phyloP scores from a whole-genome alignment of 2,113 vertebrate genomes.

The Scalopus aquaticus region DNA sequence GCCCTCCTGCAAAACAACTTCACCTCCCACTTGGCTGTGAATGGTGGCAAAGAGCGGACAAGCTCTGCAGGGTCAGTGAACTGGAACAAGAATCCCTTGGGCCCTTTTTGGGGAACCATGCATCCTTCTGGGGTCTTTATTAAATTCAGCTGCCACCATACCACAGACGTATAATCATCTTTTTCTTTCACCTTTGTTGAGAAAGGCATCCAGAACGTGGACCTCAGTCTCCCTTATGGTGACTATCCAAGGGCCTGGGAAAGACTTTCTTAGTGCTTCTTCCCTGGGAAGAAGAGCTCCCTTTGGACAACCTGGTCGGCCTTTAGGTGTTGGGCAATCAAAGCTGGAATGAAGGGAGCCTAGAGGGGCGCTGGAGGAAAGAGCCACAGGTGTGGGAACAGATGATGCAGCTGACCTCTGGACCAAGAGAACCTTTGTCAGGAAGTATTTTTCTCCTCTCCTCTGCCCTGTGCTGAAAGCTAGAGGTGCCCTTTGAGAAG shows the following conservation, averaged over 20 bases:
- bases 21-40: not conserved
- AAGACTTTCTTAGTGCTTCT: not conserved
- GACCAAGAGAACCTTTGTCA: not conserved
- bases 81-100: not conserved
- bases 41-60: not conserved
- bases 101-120: not conserved
- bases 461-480: not conserved
- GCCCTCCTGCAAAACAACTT: not conserved
- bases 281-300: not conserved
- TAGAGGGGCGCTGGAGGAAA: not conserved
- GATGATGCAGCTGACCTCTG: not conserved
- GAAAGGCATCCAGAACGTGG: not conserved
- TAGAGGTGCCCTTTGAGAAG: not conserved
- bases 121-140: not conserved
- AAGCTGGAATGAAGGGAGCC: not conserved
- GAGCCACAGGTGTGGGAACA: not conserved
- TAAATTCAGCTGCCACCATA: not conserved
- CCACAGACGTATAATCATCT: not conserved
- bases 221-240: not conserved
- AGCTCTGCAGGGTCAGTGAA: not conserved
- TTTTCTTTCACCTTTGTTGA: not conserved
- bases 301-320: not conserved
- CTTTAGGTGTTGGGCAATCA: not conserved
- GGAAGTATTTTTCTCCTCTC: not conserved
- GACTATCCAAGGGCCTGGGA: not conserved